These are phyloP conservation scores for Kuschelorhynchus macadamiae DNA, from an alignment of 2,888 invertebrate genomes.

Conservation along the genomic window DNA sequence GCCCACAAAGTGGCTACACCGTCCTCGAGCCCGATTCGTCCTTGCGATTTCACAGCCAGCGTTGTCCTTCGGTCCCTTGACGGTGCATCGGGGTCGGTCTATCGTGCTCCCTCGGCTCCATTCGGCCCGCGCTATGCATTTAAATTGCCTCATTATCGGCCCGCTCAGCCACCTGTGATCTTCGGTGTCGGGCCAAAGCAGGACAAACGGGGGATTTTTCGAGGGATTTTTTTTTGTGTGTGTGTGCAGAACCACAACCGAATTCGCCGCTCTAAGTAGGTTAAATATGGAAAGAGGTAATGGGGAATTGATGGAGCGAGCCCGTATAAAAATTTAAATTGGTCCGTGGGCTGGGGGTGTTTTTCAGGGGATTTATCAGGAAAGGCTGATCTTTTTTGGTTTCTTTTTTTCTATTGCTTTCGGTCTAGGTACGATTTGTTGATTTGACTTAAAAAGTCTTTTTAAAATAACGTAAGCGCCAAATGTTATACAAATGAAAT, in stretches of 20 bases:
- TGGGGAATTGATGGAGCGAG: slow-evolving; percentile 14
- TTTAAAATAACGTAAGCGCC: too few species aligned
- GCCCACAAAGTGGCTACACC: too few species aligned
- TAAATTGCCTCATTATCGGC: slow-evolving; percentile 71
- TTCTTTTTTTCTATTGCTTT: too few species aligned
- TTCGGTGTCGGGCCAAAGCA: slow-evolving; percentile 49
- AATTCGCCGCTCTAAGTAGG: slow-evolving; percentile 27
- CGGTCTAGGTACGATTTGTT: too few species aligned
- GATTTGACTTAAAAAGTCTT: too few species aligned
- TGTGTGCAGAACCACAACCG: neutral
- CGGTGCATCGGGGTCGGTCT: slow-evolving; percentile 27
- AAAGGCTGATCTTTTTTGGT: too few species aligned
- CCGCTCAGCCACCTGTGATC: slow-evolving; percentile 66
- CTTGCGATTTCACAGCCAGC: slow-evolving; percentile 10
- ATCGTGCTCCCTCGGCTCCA: slow-evolving; percentile 47
- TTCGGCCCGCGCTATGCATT: slow-evolving; percentile 68
- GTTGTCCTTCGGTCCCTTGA: slow-evolving; percentile 14
- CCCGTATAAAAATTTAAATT: too few species aligned
- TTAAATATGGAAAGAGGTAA: slow-evolving; percentile 22
- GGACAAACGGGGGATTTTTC: slow-evolving; percentile 38
- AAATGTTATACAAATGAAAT: too few species aligned
- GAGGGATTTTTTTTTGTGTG: slow-evolving; percentile 20
- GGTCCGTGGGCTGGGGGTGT: too few species aligned
- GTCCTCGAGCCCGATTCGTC: too few species aligned
- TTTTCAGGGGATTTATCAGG: too few species aligned